Evolutionary conservation across 2,888 invertebrate species (phyloP).

Genomic region (Hololepta plana): DNA sequence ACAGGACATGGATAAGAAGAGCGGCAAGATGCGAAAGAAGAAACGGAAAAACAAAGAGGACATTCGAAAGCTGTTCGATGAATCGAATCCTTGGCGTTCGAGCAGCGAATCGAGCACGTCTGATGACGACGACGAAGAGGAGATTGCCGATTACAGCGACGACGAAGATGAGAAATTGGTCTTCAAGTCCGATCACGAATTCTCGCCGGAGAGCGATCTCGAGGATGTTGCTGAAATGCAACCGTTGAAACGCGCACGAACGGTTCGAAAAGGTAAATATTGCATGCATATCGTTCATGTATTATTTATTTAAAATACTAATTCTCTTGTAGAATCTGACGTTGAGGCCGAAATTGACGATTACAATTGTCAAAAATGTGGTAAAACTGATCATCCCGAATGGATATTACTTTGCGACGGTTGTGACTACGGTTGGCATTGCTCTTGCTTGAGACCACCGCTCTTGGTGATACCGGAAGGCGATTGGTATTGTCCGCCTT

Average conservation of each 20-base stretch:
- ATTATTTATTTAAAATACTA: conserved; percentile 1
- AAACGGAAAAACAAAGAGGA: conserved; percentile 23
- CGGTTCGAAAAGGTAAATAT: conserved; percentile 53
- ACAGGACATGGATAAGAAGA: conserved; percentile 27
- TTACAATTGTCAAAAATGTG: conserved; percentile 78
- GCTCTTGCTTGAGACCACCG: conserved; percentile 82
- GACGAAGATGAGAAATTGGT: no score
- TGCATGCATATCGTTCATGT: no score
- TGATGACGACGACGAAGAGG: conserved; percentile 24
- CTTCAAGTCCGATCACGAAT: conserved; percentile 87
- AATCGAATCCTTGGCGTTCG: conserved; percentile 37
- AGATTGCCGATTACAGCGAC: conserved; percentile 22
- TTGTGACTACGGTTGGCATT: conserved; percentile 96
- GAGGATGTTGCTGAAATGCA: conserved; percentile 52
- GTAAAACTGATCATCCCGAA: conserved; percentile 84
- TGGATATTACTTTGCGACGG: conserved; percentile 93
- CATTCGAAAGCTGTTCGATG: no score
- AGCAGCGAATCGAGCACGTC: conserved; percentile 33
- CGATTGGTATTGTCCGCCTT: conserved; percentile 96
- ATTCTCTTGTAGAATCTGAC: conserved; percentile 15
- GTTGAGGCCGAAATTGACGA: conserved; percentile 32
- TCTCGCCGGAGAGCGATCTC: conserved; percentile 77
- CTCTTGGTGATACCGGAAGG: conserved; percentile 91
- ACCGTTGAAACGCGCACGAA: conserved; percentile 68
- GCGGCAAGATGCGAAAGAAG: conserved; percentile 25